Evolutionary conservation across 2,113 vertebrate species (phyloP), one percentile per base, ranked within the genome.

Genomic region (Rynchops niger): DNA sequence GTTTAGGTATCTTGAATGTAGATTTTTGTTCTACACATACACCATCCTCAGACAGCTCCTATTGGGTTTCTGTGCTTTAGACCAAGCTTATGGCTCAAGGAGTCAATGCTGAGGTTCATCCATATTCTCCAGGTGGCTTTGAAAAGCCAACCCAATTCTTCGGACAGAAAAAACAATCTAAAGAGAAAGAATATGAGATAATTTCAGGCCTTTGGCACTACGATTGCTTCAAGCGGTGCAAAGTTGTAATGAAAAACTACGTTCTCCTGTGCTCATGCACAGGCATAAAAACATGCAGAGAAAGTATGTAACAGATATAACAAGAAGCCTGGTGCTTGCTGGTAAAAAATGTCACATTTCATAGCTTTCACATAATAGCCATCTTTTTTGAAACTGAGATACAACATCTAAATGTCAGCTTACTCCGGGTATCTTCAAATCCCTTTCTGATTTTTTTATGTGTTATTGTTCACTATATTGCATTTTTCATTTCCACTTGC

Each of bases 331-430:
- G 77, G 93, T 40, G 78, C 45, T 96, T 77, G 80, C 27, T 71
- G 52, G 82, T 88, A 91, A 92, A 97, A 97, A 97, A 95, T 92
- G 81, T 93, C 94, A 94, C 73, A 97, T 97, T 97, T 96, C 96
- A 91, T 94, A 94, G 66, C 70, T 95, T 96, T 96, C 91, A 80
- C 65, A 36, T 94, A 97, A 97, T 96, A 97, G 65, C 86, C 90
- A 90, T 95, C 80, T 96, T 95, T 96, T 97, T 30, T 94, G 80
- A 95, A 96, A 96, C 82, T 88, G 90, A 96, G 96, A 95, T 93
- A 90, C 96, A 96, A 63, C 71, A 88, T 84, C 95, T 78, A 97
- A 97, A 97, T 97, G 95, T 97, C 95, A 98, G 74, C 67, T 66
- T 96, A 61, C 93, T 95, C 80, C 38, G 38, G 55, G 43, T 90